Percentiles rank a stretch among this genome's conserved stretches.
These are phyloP conservation scores for Lasiommata megera DNA, from an alignment of 2,888 invertebrate species.

Conservation along the genomic window DNA sequence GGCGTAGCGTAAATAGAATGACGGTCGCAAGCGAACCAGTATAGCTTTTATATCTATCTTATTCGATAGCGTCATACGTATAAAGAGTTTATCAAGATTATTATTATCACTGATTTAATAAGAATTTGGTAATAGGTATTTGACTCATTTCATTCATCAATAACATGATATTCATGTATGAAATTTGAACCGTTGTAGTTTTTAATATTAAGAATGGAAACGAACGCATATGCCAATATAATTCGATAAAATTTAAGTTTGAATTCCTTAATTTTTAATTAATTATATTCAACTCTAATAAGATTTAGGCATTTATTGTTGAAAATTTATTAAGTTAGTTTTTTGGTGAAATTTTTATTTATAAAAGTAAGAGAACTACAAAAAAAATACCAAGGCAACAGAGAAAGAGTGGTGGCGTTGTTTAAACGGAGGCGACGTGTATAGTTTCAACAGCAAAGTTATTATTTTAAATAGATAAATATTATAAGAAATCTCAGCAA, in stretches of 20 bases:
- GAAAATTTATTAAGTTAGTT: background rate
- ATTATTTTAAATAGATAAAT: background rate
- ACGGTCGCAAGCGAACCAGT: slow-evolving; percentile 37
- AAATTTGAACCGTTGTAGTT: too few species aligned
- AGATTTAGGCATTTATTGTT: background rate
- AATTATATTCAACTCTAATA: background rate
- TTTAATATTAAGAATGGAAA: background rate
- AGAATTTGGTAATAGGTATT: too few species aligned
- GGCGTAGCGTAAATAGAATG: slow-evolving; percentile 64
- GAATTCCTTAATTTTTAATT: background rate
- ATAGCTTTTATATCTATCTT: slow-evolving; percentile 20
- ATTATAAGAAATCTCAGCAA: too few species aligned
- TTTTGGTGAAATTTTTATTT: slow-evolving; percentile 8
- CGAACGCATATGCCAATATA: slow-evolving; percentile 14
- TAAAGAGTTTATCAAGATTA: too few species aligned
- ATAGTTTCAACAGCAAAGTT: too few species aligned
- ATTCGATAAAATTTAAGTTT: slow-evolving; percentile 10
- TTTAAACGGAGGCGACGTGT: slow-evolving; percentile 14
- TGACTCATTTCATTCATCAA: too few species aligned
- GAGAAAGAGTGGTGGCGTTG: slow-evolving; percentile 30
- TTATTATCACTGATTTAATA: too few species aligned
- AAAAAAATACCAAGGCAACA: slow-evolving; percentile 55
- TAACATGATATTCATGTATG: too few species aligned
- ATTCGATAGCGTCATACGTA: background rate
- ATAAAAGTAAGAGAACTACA: slow-evolving; percentile 40